Evolutionary conservation across 2,888 invertebrate species (phyloP).

Genomic region (Philaethria dido): DNA sequence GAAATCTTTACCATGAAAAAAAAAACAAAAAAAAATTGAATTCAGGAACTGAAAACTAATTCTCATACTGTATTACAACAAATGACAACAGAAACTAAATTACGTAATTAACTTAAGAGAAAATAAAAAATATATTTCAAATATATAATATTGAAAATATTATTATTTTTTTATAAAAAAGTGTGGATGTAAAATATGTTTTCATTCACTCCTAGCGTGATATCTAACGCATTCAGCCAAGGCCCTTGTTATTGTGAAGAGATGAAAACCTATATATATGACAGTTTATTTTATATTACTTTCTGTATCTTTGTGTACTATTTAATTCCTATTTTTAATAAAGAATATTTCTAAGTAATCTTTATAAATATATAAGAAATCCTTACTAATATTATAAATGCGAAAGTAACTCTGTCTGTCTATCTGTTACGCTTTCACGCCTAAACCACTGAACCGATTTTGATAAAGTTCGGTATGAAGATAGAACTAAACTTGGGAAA

Average conservation of each 20-base stretch:
- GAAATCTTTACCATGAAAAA: neutral
- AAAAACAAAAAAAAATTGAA: neutral
- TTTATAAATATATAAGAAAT: too few relatives aligned
- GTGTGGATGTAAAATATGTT: conserved; percentile 20
- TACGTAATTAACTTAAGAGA: neutral
- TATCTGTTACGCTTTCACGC: too few relatives aligned
- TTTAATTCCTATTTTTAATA: neutral
- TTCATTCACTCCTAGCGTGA: conserved; percentile 36
- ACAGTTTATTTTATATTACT: neutral
- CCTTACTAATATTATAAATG: too few relatives aligned
- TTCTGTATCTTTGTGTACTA: neutral
- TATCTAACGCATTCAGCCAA: conserved; percentile 34
- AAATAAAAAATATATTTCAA: too few relatives aligned
- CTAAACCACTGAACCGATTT: too few relatives aligned
- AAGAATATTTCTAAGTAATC: too few relatives aligned
- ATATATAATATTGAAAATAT: too few relatives aligned
- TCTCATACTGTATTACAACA: neutral
- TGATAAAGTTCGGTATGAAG: too few relatives aligned
- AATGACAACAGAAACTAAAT: neutral
- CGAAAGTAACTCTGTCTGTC: too few relatives aligned
- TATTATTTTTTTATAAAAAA: neutral
- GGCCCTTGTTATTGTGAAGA: conserved; percentile 31
- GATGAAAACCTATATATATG: neutral
- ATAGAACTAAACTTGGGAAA: too few relatives aligned
- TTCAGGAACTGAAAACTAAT: neutral